phyloP scores from a whole-genome alignment of 2,797 vertebrate species.

The Sciurus vulgaris region DNA sequence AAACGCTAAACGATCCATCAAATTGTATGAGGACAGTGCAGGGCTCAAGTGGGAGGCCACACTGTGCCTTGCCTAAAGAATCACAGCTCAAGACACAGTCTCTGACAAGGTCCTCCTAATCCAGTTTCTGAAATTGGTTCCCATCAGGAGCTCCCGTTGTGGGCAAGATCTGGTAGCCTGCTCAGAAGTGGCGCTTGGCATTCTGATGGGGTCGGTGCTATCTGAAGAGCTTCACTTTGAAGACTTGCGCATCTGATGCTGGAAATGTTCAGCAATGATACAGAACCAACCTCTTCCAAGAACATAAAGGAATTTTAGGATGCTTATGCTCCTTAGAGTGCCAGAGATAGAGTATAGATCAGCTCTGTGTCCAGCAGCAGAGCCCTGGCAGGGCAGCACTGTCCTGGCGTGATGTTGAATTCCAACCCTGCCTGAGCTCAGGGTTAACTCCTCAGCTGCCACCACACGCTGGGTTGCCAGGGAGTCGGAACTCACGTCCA shows the following conservation, averaged over 20 bases:
- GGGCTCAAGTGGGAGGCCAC: slow-evolving; percentile 9
- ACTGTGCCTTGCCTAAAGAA: not conserved
- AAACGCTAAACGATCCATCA: slow-evolving; percentile 62
- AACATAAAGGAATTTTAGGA: not conserved
- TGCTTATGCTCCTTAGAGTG: not conserved
- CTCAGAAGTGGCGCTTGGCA: not conserved
- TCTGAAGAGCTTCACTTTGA: not conserved
- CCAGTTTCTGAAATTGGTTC: not conserved
- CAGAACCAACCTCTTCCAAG: not conserved
- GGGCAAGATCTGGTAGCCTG: not conserved
- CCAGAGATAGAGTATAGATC: not conserved
- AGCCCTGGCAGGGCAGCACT: fast-evolving
- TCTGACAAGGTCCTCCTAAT: not conserved
- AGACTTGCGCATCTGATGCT: not conserved
- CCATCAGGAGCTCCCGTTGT: not conserved
- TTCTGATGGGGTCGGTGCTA: not conserved
- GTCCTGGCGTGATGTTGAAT: not conserved
- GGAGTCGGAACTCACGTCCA: not conserved
- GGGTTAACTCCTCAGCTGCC: not conserved
- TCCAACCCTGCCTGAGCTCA: fast-evolving
- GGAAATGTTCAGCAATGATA: not conserved
- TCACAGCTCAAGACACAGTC: not conserved
- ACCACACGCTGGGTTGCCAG: too few species aligned
- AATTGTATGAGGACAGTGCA: not conserved
- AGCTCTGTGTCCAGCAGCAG: not conserved